phyloP scores from a whole-genome alignment of 37 sponge, comb jelly and placozoan species.

The Chondrilla cf. caribensis region DNA sequence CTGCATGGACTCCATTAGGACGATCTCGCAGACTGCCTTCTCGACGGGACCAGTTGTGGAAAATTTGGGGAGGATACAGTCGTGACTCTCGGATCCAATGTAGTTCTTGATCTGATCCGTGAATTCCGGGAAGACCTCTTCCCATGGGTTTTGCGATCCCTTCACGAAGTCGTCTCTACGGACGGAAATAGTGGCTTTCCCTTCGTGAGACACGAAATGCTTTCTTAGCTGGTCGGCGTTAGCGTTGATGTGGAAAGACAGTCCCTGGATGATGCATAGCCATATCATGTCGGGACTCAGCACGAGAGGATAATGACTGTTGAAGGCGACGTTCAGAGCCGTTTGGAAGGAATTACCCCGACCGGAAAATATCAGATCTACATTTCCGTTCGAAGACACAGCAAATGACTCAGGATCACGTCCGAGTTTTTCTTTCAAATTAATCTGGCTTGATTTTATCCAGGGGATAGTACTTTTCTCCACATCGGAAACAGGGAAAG shows the following conservation, averaged over 20 bases:
- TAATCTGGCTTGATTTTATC: no score
- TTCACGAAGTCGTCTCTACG: conserved; percentile 42
- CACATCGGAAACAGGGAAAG: no score
- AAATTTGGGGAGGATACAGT: conserved; percentile 36
- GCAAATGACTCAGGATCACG: no score
- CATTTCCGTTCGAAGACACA: no score
- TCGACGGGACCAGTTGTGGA: conserved; percentile 59
- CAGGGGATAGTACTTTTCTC: no score
- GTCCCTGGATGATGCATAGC: conserved; percentile 47
- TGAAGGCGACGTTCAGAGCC: conserved; percentile 39
- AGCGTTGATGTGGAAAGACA: conserved; percentile 41
- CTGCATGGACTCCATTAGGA: conserved; percentile 52
- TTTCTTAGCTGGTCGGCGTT: conserved; percentile 59
- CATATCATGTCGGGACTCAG: conserved; percentile 56
- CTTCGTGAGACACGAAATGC: conserved; percentile 55
- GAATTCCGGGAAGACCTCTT: conserved; percentile 53
- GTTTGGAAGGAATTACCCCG: conserved; percentile 13
- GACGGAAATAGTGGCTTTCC: conserved; percentile 26
- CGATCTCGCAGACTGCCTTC: conserved; percentile 49
- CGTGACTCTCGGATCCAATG: conserved; percentile 40
- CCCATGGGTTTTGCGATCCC: conserved; percentile 53
- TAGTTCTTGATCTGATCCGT: conserved; percentile 42
- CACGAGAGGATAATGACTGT: conserved; percentile 44
- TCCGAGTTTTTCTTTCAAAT: no score
- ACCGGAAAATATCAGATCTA: no score